phyloP scores from a whole-genome alignment of 2,113 vertebrate species.

The Tyto alba region DNA sequence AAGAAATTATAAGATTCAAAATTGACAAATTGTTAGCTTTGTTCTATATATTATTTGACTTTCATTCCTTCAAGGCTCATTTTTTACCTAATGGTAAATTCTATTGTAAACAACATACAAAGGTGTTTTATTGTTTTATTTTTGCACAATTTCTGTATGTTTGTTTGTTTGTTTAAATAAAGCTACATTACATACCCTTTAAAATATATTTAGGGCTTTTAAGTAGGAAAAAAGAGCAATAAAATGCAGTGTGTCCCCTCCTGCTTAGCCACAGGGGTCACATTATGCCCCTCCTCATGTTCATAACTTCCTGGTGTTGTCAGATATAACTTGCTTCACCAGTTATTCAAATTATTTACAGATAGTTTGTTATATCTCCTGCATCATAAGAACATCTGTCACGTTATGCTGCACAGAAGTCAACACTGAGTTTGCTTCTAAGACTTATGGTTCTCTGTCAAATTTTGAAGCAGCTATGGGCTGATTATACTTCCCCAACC shows the following conservation, averaged over 20 bases:
- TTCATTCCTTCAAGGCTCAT: neutral
- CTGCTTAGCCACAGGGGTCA: neutral
- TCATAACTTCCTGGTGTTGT: neutral
- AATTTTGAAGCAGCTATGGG: neutral
- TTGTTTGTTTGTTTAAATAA: neutral
- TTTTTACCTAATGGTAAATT: neutral
- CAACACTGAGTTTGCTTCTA: neutral
- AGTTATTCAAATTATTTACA: slow-evolving; percentile 54
- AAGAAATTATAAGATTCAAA: neutral
- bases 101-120: neutral
- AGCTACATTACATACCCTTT: neutral
- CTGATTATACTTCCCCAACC: neutral
- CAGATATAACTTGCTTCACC: slow-evolving; percentile 46
- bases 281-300: neutral
- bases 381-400: slow-evolving; percentile 50
- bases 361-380: slow-evolving; percentile 26
- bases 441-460: neutral
- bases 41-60: neutral
- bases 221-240: neutral
- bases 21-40: neutral
- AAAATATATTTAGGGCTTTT: neutral
- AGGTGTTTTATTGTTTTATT: neutral
- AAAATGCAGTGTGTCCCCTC: neutral
- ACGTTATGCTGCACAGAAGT: neutral
- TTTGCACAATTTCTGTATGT: no score